Percentiles rank a stretch among this genome's conserved stretches.
Conservation (phyloP, 2,888 invertebrate genomes). For the Eupeodes luniger region DNA sequence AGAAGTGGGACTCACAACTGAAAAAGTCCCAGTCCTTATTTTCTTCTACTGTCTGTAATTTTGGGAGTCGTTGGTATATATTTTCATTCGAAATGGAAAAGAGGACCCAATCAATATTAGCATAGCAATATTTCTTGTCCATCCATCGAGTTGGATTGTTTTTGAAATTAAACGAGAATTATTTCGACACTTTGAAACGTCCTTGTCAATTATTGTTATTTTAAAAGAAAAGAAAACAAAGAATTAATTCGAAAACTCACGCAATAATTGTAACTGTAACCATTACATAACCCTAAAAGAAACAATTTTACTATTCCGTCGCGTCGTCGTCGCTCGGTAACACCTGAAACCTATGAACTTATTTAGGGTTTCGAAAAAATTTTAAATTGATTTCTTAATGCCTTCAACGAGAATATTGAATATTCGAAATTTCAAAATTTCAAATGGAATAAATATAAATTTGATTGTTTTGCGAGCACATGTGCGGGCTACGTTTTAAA, state of each 20-base stretch:
- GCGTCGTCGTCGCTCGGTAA: conserved; percentile 20
- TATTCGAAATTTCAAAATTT: conserved; percentile 52
- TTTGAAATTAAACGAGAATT: background rate
- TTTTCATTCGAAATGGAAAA: conserved; percentile 30
- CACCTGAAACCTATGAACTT: background rate
- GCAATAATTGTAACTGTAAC: background rate
- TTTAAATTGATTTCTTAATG: conserved; percentile 47
- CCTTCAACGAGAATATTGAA: conserved; percentile 58
- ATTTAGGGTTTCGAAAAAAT: background rate
- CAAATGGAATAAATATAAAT: conserved; percentile 68
- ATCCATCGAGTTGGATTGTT: conserved; percentile 40
- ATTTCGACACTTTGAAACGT: background rate
- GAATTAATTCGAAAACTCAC: conserved; percentile 7
- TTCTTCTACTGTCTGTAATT: background rate
- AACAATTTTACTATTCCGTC: conserved; percentile 29
- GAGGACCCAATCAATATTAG: conserved; percentile 48
- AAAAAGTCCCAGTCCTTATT: conserved; percentile 9
- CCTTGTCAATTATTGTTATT: too few relatives aligned
- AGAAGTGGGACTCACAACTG: conserved; percentile 49
- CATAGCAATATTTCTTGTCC: conserved; percentile 31
- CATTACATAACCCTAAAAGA: conserved; percentile 24
- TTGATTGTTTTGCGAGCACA: conserved; percentile 86
- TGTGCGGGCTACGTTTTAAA: conserved; percentile 97
- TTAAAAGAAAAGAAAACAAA: background rate
- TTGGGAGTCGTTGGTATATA: conserved; percentile 31